Evolutionary conservation across 2,888 invertebrate genomes (phyloP).

Genomic region (Cremastobaeus sp.): DNA sequence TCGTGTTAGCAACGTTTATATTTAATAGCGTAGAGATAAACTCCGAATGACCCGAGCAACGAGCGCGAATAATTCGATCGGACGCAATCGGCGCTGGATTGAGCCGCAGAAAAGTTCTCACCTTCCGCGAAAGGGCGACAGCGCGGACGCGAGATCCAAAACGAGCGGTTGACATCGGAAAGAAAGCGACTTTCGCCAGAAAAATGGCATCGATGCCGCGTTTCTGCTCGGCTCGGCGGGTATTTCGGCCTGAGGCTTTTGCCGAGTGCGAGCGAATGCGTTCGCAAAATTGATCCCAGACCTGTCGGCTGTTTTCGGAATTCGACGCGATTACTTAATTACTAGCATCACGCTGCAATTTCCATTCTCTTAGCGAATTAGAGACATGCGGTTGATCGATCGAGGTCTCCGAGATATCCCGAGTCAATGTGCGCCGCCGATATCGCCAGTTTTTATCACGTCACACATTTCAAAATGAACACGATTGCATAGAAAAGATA

Average conservation of each 20-base stretch:
- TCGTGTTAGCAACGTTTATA: constrained; percentile 31
- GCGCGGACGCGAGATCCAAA: constrained; percentile 25
- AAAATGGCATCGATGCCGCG: constrained; percentile 23
- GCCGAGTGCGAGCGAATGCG: too few species aligned
- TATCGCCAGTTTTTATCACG: constrained; percentile 40
- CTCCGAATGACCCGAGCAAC: constrained; percentile 29
- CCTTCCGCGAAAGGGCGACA: constrained; percentile 22
- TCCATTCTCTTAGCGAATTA: constrained; percentile 42
- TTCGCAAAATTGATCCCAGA: too few species aligned
- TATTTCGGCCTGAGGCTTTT: too few species aligned
- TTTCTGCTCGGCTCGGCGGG: too few species aligned
- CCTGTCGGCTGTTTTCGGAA: too few species aligned
- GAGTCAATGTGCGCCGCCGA: constrained; percentile 50
- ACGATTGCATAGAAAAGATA: constrained; percentile 25
- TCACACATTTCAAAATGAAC: constrained; percentile 38
- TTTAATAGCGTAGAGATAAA: constrained; percentile 35
- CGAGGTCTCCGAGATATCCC: constrained; percentile 46
- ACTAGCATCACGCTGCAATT: constrained; percentile 18
- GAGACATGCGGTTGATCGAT: constrained; percentile 43
- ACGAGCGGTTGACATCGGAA: constrained; percentile 30
- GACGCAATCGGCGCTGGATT: constrained; percentile 6
- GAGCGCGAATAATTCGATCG: constrained; percentile 31
- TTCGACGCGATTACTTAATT: constrained; percentile 23
- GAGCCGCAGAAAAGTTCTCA: too few species aligned
- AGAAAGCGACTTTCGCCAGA: constrained; percentile 28